Percentiles rank a stretch among this genome's conserved stretches.
Conservation (phyloP, 2,888 invertebrate species). For the Ceratothoa steindachneri region DNA sequence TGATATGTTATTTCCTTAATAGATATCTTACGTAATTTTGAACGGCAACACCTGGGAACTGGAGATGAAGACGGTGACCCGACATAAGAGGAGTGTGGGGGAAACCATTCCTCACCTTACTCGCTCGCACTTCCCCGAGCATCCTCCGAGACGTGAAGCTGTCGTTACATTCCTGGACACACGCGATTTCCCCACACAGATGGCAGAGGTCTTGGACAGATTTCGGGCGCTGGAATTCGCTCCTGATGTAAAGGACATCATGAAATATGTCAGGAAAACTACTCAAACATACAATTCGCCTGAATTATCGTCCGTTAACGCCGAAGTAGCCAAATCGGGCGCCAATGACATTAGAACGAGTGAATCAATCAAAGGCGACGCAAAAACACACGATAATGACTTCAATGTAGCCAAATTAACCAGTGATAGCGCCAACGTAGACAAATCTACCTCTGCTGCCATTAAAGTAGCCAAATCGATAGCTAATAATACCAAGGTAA, state of each 20-base stretch:
- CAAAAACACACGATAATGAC: too few species aligned
- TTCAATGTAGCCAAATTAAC: too few species aligned
- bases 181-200: conserved; percentile 18
- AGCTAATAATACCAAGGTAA: too few species aligned
- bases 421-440: too few species aligned
- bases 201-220: background rate
- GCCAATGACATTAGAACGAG: too few species aligned
- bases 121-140: background rate
- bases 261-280: background rate
- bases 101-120: background rate
- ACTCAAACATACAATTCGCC: background rate
- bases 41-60: conserved; percentile 42
- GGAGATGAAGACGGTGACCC: conserved; percentile 27
- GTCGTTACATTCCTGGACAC: conserved; percentile 39
- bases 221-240: conserved; percentile 3
- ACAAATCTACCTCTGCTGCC: too few species aligned
- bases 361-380: too few species aligned
- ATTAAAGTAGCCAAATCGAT: too few species aligned
- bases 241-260: background rate
- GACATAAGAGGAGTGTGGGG: conserved; percentile 23
- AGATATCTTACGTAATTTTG: conserved; percentile 44
- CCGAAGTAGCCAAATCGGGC: background rate
- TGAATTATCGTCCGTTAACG: background rate
- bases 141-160: too few species aligned
- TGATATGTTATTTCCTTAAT: too few species aligned